A percentile compares a stretch with the other conserved stretches of the same genome.
phyloP scores from a whole-genome alignment of 2,797 vertebrate genomes.

The Amniataba percoides region DNA sequence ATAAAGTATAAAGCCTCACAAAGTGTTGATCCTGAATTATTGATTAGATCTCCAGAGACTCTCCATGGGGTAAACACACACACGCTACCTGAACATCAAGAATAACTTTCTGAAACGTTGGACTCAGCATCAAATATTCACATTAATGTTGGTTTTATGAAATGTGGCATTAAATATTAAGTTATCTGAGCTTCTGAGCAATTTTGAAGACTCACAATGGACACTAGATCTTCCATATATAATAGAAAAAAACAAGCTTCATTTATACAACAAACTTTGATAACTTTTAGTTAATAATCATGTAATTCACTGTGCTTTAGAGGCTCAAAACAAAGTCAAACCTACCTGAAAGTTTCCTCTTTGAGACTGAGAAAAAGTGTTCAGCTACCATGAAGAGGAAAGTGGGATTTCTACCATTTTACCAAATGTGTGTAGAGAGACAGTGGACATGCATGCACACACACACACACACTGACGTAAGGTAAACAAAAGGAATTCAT shows the following conservation, averaged over 20 bases:
- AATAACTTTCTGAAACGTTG: neutral
- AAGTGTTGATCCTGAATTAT: neutral
- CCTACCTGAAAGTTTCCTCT: neutral
- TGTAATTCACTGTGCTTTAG: neutral
- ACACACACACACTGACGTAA: slow-evolving; percentile 46
- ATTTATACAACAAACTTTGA: neutral
- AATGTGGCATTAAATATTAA: neutral
- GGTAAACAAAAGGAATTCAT: slow-evolving; percentile 66
- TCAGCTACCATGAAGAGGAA: slow-evolving; percentile 12
- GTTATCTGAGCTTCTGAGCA: neutral
- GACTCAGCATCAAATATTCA: neutral
- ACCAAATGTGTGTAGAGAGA: neutral
- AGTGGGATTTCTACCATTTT: neutral
- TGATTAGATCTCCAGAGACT: too few species aligned
- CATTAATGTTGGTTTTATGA: neutral
- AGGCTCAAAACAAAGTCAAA: neutral
- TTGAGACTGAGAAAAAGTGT: neutral
- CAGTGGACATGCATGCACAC: slow-evolving; percentile 11
- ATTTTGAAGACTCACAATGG: neutral
- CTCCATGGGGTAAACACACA: neutral
- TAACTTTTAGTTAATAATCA: neutral
- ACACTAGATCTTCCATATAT: neutral
- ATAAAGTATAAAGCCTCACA: neutral
- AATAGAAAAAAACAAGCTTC: neutral
- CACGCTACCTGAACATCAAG: neutral